Conservation (phyloP, 1,140 invertebrate species). For the Hyphantria cunea region DNA sequence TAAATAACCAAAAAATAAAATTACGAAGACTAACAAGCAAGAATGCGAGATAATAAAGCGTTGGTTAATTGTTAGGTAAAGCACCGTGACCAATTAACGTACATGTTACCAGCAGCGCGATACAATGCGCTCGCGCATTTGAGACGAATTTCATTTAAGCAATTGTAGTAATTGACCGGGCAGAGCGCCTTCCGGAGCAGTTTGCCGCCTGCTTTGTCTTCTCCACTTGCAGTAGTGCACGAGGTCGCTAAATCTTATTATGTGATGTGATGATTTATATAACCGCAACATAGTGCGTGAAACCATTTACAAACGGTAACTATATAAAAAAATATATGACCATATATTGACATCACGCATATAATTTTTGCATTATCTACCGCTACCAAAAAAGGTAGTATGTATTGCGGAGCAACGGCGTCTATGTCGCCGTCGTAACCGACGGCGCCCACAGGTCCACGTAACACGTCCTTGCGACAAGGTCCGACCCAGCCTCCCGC, state of each 20-base stretch:
- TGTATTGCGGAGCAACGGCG: conserved; percentile 47
- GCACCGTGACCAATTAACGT: conserved; percentile 77
- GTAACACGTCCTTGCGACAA: conserved; percentile 68
- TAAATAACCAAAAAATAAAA: conserved; percentile 20
- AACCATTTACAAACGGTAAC: not conserved
- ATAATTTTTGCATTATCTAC: conserved; percentile 10
- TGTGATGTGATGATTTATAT: conserved; percentile 18
- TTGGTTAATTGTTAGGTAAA: conserved; percentile 71
- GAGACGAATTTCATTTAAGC: conserved; percentile 78
- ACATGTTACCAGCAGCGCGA: conserved; percentile 34
- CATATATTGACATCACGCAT: conserved; percentile 11
- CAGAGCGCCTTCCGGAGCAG: conserved; percentile 66
- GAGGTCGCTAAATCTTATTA: conserved; percentile 6
- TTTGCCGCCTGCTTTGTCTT: conserved; percentile 54
- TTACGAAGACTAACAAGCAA: conserved; percentile 38
- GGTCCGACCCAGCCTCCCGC: conserved; percentile 69
- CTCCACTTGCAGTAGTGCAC: conserved; percentile 33
- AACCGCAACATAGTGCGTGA: not conserved
- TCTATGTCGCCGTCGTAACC: conserved; percentile 25
- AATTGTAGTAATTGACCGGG: conserved; percentile 76
- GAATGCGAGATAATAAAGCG: conserved; percentile 45
- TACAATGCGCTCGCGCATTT: conserved; percentile 47
- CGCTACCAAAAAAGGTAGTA: conserved; percentile 58
- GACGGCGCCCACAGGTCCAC: conserved; percentile 48
- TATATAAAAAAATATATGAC: conserved; percentile 26